A percentile compares a stretch with the other conserved stretches of the same genome.
Conservation (phyloP, 2,797 vertebrate genomes). For the Nannoperca obscura region DNA sequence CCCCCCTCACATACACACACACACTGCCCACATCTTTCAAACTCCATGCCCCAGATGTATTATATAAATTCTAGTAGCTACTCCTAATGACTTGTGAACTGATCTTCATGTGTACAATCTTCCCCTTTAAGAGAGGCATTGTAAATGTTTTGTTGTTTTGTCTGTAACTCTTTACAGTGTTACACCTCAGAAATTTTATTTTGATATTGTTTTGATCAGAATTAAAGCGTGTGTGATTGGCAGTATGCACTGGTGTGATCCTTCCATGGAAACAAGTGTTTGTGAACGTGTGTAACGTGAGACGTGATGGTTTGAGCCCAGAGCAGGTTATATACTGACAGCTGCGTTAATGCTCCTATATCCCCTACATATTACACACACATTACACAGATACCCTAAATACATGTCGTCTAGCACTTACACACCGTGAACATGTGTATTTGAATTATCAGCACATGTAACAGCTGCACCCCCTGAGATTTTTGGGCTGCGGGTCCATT, state of each 20-base stretch:
- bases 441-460: conserved; percentile 31
- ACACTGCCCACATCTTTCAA: neutral
- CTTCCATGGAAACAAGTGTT: neutral
- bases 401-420: conserved; percentile 2
- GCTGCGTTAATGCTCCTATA: conserved; percentile 57
- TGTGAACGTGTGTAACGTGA: conserved; percentile 12
- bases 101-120: neutral
- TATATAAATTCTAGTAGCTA: too few species aligned
- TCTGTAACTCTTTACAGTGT: neutral
- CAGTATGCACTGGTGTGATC: neutral
- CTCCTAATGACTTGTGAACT: neutral
- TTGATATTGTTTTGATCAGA: neutral
- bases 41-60: neutral
- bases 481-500: conserved; percentile 37
- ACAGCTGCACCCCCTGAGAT: conserved; percentile 52
- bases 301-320: neutral
- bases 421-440: neutral
- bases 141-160: neutral
- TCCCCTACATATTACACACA: conserved; percentile 11
- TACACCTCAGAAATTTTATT: neutral
- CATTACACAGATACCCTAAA: conserved; percentile 10
- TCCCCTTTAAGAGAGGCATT: neutral
- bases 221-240: neutral
- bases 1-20: too few species aligned
- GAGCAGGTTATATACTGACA: conserved; percentile 45